phyloP scores from a whole-genome alignment of 2,113 vertebrate species.

The Pituophis catenifer region DNA sequence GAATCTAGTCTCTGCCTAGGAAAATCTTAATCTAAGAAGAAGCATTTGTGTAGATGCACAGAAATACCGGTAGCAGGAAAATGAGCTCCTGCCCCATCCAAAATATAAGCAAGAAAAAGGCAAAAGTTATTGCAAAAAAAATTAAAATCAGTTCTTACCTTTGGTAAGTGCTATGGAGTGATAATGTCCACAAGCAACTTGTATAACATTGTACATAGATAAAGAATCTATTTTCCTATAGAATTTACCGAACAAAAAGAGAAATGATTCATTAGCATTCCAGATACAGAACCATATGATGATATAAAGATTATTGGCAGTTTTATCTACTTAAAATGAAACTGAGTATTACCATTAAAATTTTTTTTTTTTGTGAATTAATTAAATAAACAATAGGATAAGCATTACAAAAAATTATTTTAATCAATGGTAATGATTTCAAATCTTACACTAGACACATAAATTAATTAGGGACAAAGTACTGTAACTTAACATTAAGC shows the following conservation, averaged over 20 bases:
- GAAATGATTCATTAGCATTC: neutral
- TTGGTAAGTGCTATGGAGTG: conserved; percentile 85
- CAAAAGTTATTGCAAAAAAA: neutral
- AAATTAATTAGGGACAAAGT: neutral
- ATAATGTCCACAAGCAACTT: conserved; percentile 85
- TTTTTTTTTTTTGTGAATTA: neutral
- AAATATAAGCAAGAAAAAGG: neutral
- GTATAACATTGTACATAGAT: conserved; percentile 76
- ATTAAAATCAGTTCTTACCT: conserved; percentile 66
- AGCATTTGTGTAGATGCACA: neutral
- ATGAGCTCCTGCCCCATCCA: neutral
- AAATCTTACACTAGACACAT: neutral
- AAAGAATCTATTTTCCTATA: conserved; percentile 55
- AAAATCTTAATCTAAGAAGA: neutral
- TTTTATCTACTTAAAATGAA: neutral
- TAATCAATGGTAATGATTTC: neutral
- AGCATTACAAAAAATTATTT: neutral
- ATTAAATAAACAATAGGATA: neutral
- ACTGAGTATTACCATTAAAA: neutral
- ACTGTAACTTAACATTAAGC: neutral
- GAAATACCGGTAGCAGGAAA: neutral
- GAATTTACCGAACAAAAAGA: conserved; percentile 23
- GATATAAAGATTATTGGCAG: neutral
- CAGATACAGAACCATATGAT: neutral
- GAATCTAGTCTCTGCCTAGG: neutral